Conservation (phyloP, 2,113 vertebrate species). For the Oryzias curvinotus region DNA sequence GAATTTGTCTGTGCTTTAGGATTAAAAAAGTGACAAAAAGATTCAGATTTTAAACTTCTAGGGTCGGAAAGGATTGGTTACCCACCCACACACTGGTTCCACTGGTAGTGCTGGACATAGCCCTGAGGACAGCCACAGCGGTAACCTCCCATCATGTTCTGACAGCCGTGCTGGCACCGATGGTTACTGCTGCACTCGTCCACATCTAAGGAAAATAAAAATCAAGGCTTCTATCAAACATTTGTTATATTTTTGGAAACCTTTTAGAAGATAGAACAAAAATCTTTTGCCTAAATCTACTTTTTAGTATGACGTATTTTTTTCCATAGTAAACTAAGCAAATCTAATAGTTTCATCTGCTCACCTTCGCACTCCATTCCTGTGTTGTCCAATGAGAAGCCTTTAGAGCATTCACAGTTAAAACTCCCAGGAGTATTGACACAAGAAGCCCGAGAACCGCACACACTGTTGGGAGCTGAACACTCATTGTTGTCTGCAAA, state of each 20-base stretch:
- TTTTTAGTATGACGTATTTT: neutral
- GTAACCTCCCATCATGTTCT: slow-evolving; percentile 91
- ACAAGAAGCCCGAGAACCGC: slow-evolving; percentile 83
- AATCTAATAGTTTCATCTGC: neutral
- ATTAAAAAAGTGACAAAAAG: no score
- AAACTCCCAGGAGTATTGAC: slow-evolving; percentile 90
- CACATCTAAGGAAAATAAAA: slow-evolving; percentile 77
- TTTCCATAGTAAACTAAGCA: neutral
- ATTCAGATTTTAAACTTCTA: no score
- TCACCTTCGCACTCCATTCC: slow-evolving; percentile 88
- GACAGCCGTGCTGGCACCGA: slow-evolving; percentile 90
- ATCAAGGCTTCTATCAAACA: neutral
- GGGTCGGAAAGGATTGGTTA: slow-evolving; percentile 10
- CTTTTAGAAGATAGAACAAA: neutral
- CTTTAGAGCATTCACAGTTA: slow-evolving; percentile 90
- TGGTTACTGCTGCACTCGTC: slow-evolving; percentile 90
- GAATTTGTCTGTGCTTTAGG: no score
- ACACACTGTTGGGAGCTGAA: slow-evolving; percentile 75
- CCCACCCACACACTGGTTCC: slow-evolving; percentile 96
- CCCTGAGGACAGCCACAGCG: slow-evolving; percentile 92
- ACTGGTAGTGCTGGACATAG: slow-evolving; percentile 94
- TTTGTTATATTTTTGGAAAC: neutral
- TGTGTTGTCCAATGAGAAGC: slow-evolving; percentile 84
- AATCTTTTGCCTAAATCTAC: neutral
- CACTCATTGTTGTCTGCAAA: slow-evolving; percentile 90